Evolutionary conservation across 2,797 vertebrate genomes (phyloP), one percentile per base, ranked within the genome.

Genomic region (Neoniphon sammara): DNA sequence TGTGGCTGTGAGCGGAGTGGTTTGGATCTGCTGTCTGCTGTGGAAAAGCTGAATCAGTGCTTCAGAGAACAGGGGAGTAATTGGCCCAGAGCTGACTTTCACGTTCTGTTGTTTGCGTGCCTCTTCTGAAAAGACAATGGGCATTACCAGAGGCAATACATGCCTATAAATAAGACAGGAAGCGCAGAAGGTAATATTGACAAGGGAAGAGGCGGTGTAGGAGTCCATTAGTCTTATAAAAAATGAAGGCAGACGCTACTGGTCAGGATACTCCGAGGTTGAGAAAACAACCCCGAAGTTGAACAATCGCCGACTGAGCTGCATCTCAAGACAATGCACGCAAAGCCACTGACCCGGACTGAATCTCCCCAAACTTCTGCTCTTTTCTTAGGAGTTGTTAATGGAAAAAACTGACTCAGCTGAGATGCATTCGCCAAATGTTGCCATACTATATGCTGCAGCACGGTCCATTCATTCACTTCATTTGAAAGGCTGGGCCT

Each of bases 221-320:
- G 73, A 93, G 87, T 93, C 92, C 93, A 94, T 94, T 94, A 93
- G 90, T 84, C 91, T 93, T 92, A 93, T 94, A 92, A 94, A 94
- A 94, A 93, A 93, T 93, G 79, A 85, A 94, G 83, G 69, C 78
- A 59, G 82, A 66, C 71, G 75, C 88, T 89, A 84, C 71, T 14
- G 82, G 81, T 79, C 81, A 79, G 55, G 63, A 67, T 34, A 20
- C 46, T 12, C 10, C 55, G 21, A 60, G 85, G 59, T 73, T 53
- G 67, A 85, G 77, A 87, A 86, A 91, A 89, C 85, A 89, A 75
- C 57, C 50, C 56, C 60, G 73, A 62, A 78, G 78, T 74, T 81
- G 71, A 83, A 81, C 75, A 90, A 88, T 90, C 76, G 73, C 34
- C 75, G 42, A 20, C 60, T 58, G 63, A 85, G 58, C 59, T 57